Base-by-base conservation (phyloP, 2,113 vertebrate genomes). In the Miniopterus natalensis region DNA sequence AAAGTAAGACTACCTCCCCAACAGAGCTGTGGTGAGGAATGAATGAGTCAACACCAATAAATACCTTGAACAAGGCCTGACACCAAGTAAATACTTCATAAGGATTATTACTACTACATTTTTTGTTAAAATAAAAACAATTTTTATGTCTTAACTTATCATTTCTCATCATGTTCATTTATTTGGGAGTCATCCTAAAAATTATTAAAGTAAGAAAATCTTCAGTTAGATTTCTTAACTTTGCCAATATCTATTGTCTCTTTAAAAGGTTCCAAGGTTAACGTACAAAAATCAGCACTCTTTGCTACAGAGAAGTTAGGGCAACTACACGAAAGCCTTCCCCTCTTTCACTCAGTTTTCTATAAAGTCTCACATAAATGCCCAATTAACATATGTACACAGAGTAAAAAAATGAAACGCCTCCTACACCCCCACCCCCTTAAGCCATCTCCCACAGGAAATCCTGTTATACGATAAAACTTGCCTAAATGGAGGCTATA, bases 121-220 rank as follows among this genome's bases (percentile, higher is more conserved):
- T 47, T 84, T 17, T 61, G 55, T 40, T 59, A 57, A 59, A 65
- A 92, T 36, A 83, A 90, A 95, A 88, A 96, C 23, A 74, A 59
- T 5, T 13, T 57, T 84, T 77, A 63, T 36, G 59, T 88, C 95
- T 93, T 61, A 68, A 42, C 21, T 61, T 80, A 25, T n/a, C 47
- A 75, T n/a, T 91, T 95, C 84, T 57, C 42, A 75, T 18, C 49
- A 10, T 70, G 51, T 15, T 90, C 53, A 21, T 49, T 79, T 79
- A 65, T 51, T 88, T 91, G n/a, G 3, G 47, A 80, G 27, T 45
- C 70, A 55, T 40, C 42, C 84, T 47, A 59, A 73, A 92, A 81
- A 84, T 55, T 42, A 93, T 51, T 59, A 18, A 53, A 84, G 3
- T 63, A 89, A 92, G 45, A 94, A 89, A 90, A 57, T 8, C 45